Conservation (phyloP, 2,113 vertebrate genomes). For the Phrynocephalus versicolor region DNA sequence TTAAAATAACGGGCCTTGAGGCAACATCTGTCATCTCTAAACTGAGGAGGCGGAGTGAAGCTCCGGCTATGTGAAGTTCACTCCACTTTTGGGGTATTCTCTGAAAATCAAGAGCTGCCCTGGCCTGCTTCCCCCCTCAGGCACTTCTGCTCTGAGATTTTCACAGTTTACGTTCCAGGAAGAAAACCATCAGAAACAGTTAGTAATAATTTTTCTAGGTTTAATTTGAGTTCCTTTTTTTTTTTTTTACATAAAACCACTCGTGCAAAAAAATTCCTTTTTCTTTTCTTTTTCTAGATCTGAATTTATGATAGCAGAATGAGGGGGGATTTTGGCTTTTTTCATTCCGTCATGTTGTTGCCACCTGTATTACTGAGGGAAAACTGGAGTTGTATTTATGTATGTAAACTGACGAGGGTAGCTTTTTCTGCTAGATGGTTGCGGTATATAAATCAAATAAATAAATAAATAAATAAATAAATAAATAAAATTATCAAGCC, state of each 20-base stretch:
- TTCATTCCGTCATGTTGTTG: not conserved
- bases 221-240: not conserved
- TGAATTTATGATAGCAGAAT: not conserved
- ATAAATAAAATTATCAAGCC: too few relatives aligned
- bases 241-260: conserved; percentile 23
- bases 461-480: too few relatives aligned
- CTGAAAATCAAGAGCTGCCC: conserved; percentile 15
- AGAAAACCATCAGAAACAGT: not conserved
- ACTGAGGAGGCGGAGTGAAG: conserved; percentile 43
- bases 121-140: conserved; percentile 29
- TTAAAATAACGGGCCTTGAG: conserved; percentile 64
- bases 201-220: not conserved
- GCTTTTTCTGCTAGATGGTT: too few relatives aligned
- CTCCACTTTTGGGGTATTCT: conserved; percentile 24
- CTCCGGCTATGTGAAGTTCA: conserved; percentile 37
- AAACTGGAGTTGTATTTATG: not conserved
- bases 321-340: not conserved
- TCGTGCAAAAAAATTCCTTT: not conserved
- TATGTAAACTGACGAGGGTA: too few relatives aligned
- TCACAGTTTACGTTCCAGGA: conserved; percentile 11
- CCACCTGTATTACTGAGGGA: not conserved
- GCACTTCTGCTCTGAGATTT: conserved; percentile 16
- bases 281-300: conserved; percentile 16
- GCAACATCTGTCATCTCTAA: conserved; percentile 65
- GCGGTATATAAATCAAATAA: too few relatives aligned